Base-by-base conservation (phyloP, 1,140 invertebrate species). In the Atta colombica region DNA sequence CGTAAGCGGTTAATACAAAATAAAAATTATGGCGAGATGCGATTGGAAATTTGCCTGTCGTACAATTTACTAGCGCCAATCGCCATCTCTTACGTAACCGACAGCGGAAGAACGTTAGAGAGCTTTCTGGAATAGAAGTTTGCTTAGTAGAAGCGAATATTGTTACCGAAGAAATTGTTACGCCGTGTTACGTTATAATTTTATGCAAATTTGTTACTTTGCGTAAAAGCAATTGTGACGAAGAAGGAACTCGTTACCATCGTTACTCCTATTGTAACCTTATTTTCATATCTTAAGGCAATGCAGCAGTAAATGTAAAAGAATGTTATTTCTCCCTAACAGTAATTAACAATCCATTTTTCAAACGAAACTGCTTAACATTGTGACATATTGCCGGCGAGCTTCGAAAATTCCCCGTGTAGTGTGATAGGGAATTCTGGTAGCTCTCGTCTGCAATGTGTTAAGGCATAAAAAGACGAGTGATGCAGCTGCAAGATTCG, bases 391-490 rank as follows among this genome's bases (percentile, higher is more conserved):
- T 84, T 84, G 80, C 80, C 69, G 55, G 80, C 80, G 80, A 39
- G 69, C 55, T 61, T 74, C 49, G 80, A 61, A n/a, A 74, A 84
- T 84, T 63, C 55, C 4, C 69, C 25, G 25, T 61, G 69, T 51
- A 21, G 80, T 31, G 55, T 39, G 71, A 74, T 84, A 82, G 35
- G 25, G 69, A 82, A 82, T 82, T 74, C 39, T 82, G 80, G 68
- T 82, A 82, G 80, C 80, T 84, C 80, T 84, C 80, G 80, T 63
- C 39, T 63, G 80, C 80, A 84, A 84, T 84, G 80, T 84, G 80
- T 84, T 84, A 84, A 75, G 69, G 69, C 49, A 84, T 69, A 84
- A 84, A 84, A 84, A 60, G 55, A 84, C 80, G 80, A 84, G 55
- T 45, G 25, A n/a, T 75, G 80, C 80, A 84, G 80, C 80, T 84